These are phyloP conservation scores for Eupithecia vulgata DNA, from an alignment of 2,888 invertebrate species.

Conservation along the genomic window DNA sequence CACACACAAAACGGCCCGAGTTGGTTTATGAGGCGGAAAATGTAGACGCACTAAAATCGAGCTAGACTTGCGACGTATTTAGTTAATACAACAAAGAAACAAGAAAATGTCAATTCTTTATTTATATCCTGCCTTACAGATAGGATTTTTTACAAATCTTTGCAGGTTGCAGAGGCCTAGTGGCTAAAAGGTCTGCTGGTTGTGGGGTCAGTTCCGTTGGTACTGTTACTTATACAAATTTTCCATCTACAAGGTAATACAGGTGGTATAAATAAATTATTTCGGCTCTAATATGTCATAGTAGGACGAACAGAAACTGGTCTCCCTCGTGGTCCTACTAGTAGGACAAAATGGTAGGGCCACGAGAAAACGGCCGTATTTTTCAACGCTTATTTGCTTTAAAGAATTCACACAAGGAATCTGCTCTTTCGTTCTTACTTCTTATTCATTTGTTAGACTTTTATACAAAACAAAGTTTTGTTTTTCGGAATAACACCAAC, in stretches of 20 bases:
- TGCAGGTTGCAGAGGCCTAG: background rate
- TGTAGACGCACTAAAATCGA: slow-evolving; percentile 1
- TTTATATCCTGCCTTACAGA: background rate
- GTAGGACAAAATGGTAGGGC: no score
- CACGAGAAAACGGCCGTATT: no score
- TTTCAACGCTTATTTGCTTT: background rate
- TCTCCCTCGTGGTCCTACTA: no score
- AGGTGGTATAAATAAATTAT: no score
- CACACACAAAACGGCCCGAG: slow-evolving; percentile 3
- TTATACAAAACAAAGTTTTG: background rate
- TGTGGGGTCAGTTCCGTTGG: background rate
- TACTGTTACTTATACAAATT: no score
- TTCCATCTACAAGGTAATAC: background rate
- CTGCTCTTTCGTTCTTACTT: background rate
- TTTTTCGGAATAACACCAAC: background rate
- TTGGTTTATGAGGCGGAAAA: background rate
- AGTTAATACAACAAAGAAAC: background rate
- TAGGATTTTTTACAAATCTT: background rate
- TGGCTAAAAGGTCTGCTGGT: background rate
- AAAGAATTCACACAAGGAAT: background rate
- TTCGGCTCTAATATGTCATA: no score
- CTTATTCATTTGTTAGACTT: background rate
- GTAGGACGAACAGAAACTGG: no score
- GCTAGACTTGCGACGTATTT: background rate
- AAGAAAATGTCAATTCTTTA: background rate